Percentiles rank a stretch among this genome's conserved stretches.
These are phyloP conservation scores for Cavia porcellus DNA, from an alignment of 2,113 vertebrate species.

Conservation along the genomic window DNA sequence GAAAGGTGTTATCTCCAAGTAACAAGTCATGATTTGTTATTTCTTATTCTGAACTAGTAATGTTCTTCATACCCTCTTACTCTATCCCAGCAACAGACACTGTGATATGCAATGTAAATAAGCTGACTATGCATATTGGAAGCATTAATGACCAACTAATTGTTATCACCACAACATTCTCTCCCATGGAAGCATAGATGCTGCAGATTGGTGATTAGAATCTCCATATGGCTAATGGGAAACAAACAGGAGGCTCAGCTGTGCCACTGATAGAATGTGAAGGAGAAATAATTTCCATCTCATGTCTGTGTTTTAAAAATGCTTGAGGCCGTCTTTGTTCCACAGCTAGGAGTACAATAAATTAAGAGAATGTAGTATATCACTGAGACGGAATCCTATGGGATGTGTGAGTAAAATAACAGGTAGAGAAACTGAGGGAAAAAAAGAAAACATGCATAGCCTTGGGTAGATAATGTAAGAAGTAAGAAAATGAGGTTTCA, in stretches of 20 bases:
- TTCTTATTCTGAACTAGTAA: slow-evolving; percentile 15
- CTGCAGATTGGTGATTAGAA: background rate
- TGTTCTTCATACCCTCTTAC: background rate
- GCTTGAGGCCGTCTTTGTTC: slow-evolving; percentile 73
- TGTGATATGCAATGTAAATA: background rate
- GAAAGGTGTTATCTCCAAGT: background rate
- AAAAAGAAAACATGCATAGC: background rate
- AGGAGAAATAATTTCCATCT: slow-evolving; percentile 22
- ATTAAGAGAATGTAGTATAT: slow-evolving; percentile 77
- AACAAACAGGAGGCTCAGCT: slow-evolving; percentile 55
- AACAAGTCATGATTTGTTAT: slow-evolving; percentile 30
- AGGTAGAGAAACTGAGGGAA: slow-evolving; percentile 66
- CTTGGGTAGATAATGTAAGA: background rate
- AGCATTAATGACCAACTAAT: slow-evolving; percentile 43
- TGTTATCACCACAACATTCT: background rate
- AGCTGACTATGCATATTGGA: background rate
- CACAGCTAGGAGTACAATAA: slow-evolving; percentile 79
- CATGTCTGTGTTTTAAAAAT: slow-evolving; percentile 72
- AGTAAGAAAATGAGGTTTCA: background rate
- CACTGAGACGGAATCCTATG: slow-evolving; percentile 72
- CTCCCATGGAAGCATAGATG: slow-evolving; percentile 21
- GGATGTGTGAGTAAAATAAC: slow-evolving; percentile 74
- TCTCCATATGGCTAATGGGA: slow-evolving; percentile 44
- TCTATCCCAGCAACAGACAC: background rate
- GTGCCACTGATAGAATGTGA: slow-evolving; percentile 64